Evolutionary conservation across 2,113 vertebrate genomes (phyloP).

Genomic region (Drymodes brunneopygia): DNA sequence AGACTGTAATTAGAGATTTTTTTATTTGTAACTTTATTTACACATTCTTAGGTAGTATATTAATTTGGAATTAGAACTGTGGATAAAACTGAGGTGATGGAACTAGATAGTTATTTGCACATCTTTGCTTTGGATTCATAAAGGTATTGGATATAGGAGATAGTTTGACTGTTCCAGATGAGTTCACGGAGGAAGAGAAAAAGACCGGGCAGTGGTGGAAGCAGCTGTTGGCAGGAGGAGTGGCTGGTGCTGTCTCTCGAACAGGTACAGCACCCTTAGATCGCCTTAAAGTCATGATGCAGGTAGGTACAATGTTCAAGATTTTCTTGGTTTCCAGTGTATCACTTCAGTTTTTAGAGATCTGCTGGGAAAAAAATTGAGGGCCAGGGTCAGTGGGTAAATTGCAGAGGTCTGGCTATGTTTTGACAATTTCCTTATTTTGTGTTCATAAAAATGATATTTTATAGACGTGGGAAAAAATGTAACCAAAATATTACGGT

Average conservation of each 20-base stretch:
- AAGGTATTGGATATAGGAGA: slow-evolving; percentile 95
- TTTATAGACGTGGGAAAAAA: background rate
- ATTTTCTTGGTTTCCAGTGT: background rate
- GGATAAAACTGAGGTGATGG: background rate
- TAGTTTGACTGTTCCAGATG: slow-evolving; percentile 89
- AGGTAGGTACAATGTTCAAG: slow-evolving; percentile 69
- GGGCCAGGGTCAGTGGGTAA: background rate
- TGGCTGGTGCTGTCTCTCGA: slow-evolving; percentile 87
- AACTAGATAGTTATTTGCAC: background rate
- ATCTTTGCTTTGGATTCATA: slow-evolving; percentile 30
- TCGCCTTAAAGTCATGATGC: slow-evolving; percentile 94
- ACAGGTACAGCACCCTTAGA: slow-evolving; percentile 92
- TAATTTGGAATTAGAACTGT: background rate
- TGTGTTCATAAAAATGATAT: background rate
- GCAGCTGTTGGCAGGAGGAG: slow-evolving; percentile 86
- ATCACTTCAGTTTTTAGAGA: background rate
- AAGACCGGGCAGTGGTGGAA: slow-evolving; percentile 88
- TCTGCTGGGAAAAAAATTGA: background rate
- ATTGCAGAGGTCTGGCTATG: background rate
- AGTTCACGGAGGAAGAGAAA: slow-evolving; percentile 92
- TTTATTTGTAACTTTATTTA: background rate
- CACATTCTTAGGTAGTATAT: background rate
- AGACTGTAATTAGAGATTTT: background rate
- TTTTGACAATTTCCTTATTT: background rate
- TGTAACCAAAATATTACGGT: background rate